These are phyloP conservation scores for Hoplostethus atlanticus DNA, from an alignment of 2,797 vertebrate species.

Conservation along the genomic window DNA sequence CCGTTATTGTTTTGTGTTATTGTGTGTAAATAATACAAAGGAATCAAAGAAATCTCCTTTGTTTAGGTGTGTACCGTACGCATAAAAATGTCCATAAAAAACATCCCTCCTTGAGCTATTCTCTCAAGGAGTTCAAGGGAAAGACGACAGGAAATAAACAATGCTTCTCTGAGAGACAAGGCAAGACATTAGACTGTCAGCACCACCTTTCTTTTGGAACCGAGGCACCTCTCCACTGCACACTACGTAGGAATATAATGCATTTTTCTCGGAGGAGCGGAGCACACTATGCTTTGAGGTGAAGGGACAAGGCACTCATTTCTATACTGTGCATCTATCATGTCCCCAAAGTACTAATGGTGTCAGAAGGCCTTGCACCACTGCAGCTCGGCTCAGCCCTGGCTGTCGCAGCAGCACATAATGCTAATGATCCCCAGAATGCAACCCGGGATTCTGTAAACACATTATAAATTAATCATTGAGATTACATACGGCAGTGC, in stretches of 20 bases:
- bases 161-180: not conserved
- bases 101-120: too few species aligned
- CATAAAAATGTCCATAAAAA: too few species aligned
- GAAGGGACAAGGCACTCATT: not conserved
- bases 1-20: too few species aligned
- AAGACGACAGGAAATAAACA: constrained; percentile 7
- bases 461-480: constrained; percentile 74
- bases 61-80: too few species aligned
- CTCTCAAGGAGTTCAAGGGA: not conserved
- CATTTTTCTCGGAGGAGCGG: not conserved
- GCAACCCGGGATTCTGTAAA: constrained; percentile 52
- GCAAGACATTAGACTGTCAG: not conserved
- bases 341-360: constrained; percentile 15
- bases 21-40: too few species aligned
- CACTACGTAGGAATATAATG: not conserved
- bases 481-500: constrained; percentile 54
- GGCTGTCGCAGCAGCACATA: constrained; percentile 34
- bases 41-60: too few species aligned
- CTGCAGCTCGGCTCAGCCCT: constrained; percentile 18
- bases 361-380: constrained; percentile 9
- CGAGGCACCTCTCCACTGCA: not conserved
- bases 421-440: constrained; percentile 59
- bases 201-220: not conserved
- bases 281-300: constrained; percentile 10
- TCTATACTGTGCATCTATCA: constrained; percentile 12